Conservation (phyloP, 1,140 invertebrate species). For the Euschistus heros region DNA sequence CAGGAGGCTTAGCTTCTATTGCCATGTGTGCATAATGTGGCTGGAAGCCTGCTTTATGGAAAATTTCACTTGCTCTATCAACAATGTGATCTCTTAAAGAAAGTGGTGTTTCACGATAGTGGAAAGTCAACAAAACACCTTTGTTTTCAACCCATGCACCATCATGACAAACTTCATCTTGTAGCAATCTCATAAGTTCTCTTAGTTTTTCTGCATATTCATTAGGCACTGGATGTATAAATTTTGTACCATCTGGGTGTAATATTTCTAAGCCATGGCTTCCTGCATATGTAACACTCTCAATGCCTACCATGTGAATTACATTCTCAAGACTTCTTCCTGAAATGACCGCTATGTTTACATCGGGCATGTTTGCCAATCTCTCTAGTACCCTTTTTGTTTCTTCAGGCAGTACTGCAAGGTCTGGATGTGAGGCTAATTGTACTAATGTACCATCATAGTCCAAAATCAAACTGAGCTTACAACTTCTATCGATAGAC, state of each 20-base stretch:
- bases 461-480: slow-evolving; percentile 71
- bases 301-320: slow-evolving; percentile 60
- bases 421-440: slow-evolving; percentile 77
- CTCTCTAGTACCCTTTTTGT: slow-evolving; percentile 75
- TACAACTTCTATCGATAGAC: slow-evolving; percentile 70
- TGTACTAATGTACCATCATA: slow-evolving; percentile 84
- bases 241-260: slow-evolving; percentile 82
- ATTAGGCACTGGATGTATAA: slow-evolving; percentile 80
- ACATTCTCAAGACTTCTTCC: slow-evolving; percentile 80
- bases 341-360: slow-evolving; percentile 79
- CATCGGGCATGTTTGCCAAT: slow-evolving; percentile 72
- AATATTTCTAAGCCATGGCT: slow-evolving; percentile 85
- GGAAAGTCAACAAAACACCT: slow-evolving; percentile 74
- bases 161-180: slow-evolving; percentile 73
- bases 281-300: slow-evolving; percentile 70
- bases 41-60: slow-evolving; percentile 63
- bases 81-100: slow-evolving; percentile 51
- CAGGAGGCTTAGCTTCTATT: slow-evolving; percentile 78
- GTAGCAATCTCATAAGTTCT: slow-evolving; percentile 64
- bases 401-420: slow-evolving; percentile 72
- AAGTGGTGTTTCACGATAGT: slow-evolving; percentile 71
- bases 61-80: slow-evolving; percentile 56
- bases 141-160: slow-evolving; percentile 90
- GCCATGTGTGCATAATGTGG: slow-evolving; percentile 69
- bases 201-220: slow-evolving; percentile 74